Conservation (phyloP, 2,113 vertebrate genomes). For the Leptodactylus fuscus region DNA sequence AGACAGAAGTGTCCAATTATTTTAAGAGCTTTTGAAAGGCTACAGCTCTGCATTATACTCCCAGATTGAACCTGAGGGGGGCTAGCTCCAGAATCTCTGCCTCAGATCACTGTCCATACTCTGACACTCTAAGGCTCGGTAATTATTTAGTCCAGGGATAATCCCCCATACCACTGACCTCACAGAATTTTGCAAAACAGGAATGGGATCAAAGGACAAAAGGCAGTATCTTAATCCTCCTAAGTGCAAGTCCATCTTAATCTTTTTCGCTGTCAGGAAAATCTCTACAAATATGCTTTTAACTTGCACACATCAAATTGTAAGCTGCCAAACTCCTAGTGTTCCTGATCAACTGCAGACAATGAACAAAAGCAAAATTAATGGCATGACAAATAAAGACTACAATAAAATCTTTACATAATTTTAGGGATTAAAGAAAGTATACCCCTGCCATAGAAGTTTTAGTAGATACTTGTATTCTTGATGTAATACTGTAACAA, state of each 20-base stretch:
- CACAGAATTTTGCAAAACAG: slow-evolving; percentile 63
- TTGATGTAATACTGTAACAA: too few relatives aligned
- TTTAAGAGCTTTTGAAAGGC: slow-evolving; percentile 24
- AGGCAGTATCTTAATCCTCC: slow-evolving; percentile 69
- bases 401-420: background rate
- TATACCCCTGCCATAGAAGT: too few relatives aligned
- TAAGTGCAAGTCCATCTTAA: slow-evolving; percentile 68
- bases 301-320: slow-evolving; percentile 56
- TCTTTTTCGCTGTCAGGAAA: slow-evolving; percentile 67
- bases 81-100: slow-evolving; percentile 50
- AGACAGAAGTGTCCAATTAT: slow-evolving; percentile 33
- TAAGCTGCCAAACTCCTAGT: background rate
- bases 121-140: slow-evolving; percentile 58
- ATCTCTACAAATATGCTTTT: slow-evolving; percentile 70
- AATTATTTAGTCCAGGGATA: slow-evolving; percentile 64
- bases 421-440: background rate
- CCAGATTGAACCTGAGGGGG: slow-evolving; percentile 17
- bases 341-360: background rate
- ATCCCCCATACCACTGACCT: slow-evolving; percentile 63
- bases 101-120: slow-evolving; percentile 62
- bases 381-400: background rate
- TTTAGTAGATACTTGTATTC: too few relatives aligned
- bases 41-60: background rate
- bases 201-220: slow-evolving; percentile 73
- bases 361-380: background rate